Conservation (phyloP, 2,888 invertebrate genomes). For the Linnaemya tessellans region DNA sequence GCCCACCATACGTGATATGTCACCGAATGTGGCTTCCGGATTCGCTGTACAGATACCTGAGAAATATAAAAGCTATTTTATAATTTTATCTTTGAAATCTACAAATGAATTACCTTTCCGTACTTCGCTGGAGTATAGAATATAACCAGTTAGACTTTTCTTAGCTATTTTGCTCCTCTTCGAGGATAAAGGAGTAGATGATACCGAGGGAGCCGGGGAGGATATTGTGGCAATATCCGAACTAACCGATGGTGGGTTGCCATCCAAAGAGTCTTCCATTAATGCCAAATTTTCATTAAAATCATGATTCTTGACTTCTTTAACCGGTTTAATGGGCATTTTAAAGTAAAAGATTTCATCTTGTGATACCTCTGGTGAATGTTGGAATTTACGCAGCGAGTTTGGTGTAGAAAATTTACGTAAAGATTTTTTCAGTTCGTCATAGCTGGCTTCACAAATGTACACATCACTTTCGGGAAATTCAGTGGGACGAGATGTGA, state of each 20-base stretch:
- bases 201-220: conserved; percentile 83
- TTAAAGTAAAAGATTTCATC: conserved; percentile 96
- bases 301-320: conserved; percentile 78
- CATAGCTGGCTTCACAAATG: conserved; percentile 95
- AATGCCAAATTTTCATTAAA: conserved; percentile 81
- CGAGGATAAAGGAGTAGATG: conserved; percentile 82
- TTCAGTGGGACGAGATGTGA: conserved; percentile 95
- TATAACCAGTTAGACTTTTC: conserved; percentile 97
- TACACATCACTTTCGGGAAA: conserved; percentile 95
- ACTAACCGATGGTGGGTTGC: conserved; percentile 90
- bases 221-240: conserved; percentile 89
- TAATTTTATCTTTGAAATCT: too few species aligned
- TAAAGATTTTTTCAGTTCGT: conserved; percentile 92
- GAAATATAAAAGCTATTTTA: not conserved
- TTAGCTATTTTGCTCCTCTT: conserved; percentile 90
- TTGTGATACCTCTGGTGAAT: conserved; percentile 92
- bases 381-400: conserved; percentile 91
- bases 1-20: conserved; percentile 89
- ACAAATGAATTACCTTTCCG: conserved; percentile 86
- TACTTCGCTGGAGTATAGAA: conserved; percentile 98
- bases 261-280: conserved; percentile 92
- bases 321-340: conserved; percentile 86
- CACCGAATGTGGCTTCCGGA: conserved; percentile 97
- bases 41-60: conserved; percentile 93
- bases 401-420: conserved; percentile 85